A percentile compares a stretch with the other conserved stretches of the same genome.
These are phyloP conservation scores for Sycophila sp. DNA, from an alignment of 1,140 invertebrate genomes.

Conservation along the genomic window DNA sequence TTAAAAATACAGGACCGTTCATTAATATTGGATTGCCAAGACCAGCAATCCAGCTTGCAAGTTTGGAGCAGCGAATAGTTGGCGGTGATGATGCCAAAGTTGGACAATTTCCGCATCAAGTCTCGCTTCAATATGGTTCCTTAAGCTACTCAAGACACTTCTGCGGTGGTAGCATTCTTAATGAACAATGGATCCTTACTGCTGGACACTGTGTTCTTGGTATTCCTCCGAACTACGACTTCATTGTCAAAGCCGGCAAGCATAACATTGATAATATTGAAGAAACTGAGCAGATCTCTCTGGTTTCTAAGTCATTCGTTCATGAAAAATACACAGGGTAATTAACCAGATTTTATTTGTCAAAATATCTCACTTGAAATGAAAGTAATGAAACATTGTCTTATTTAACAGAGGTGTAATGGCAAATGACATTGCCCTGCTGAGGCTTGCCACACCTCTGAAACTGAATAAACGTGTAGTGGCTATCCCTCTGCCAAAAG, in stretches of 20 bases:
- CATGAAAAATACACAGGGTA: slow-evolving; percentile 67
- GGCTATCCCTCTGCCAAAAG: slow-evolving; percentile 62
- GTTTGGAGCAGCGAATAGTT: slow-evolving; percentile 47
- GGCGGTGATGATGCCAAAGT: slow-evolving; percentile 53
- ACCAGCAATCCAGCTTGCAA: neutral
- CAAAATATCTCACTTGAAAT: no score
- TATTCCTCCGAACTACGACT: slow-evolving; percentile 2
- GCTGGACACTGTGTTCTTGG: slow-evolving; percentile 9
- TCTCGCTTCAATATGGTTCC: slow-evolving; percentile 48
- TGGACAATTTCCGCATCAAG: slow-evolving; percentile 60
- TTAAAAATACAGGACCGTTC: no score
- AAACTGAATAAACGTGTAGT: slow-evolving; percentile 66
- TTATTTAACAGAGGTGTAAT: slow-evolving; percentile 58
- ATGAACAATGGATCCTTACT: slow-evolving; percentile 2
- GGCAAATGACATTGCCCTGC: slow-evolving; percentile 73
- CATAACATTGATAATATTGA: slow-evolving; percentile 48
- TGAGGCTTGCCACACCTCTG: slow-evolving; percentile 68
- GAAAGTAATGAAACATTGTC: no score
- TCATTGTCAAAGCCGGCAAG: slow-evolving; percentile 55
- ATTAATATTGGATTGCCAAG: no score
- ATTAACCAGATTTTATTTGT: no score
- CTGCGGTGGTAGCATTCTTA: slow-evolving; percentile 20
- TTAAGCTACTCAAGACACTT: neutral
- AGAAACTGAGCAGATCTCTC: slow-evolving; percentile 59
- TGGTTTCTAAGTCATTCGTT: slow-evolving; percentile 55